These are phyloP conservation scores for Neodiprion fabricii DNA, from an alignment of 1,140 invertebrate genomes.

Conservation along the genomic window DNA sequence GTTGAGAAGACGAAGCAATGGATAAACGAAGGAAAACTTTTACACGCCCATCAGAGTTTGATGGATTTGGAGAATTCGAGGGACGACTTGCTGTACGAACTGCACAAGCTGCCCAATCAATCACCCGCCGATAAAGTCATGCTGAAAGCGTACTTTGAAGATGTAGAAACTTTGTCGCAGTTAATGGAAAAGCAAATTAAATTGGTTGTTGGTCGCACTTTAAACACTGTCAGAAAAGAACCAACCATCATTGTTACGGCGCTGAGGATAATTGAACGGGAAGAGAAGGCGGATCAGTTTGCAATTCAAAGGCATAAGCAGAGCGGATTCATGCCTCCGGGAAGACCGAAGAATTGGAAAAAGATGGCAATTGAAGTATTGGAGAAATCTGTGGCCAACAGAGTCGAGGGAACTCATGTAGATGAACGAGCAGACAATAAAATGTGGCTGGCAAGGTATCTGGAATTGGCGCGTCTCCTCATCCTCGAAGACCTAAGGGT, in stretches of 20 bases:
- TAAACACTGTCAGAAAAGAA: constrained; percentile 94
- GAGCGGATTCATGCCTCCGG: constrained; percentile 90
- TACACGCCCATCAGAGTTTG: constrained; percentile 94
- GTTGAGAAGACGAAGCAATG: constrained; percentile 93
- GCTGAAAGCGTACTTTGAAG: constrained; percentile 94
- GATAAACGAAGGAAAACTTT: constrained; percentile 93
- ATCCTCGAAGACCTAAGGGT: constrained; percentile 92
- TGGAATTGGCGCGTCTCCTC: constrained; percentile 82
- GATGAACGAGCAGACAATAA: constrained; percentile 92
- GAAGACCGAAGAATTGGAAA: constrained; percentile 92
- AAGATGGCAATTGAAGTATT: constrained; percentile 85
- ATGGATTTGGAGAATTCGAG: constrained; percentile 95
- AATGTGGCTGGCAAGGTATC: constrained; percentile 89
- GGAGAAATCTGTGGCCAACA: constrained; percentile 81
- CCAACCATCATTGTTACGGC: constrained; percentile 97
- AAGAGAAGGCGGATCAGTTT: constrained; percentile 90
- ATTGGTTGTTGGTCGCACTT: constrained; percentile 85
- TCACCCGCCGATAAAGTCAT: constrained; percentile 88
- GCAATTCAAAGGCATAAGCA: constrained; percentile 79
- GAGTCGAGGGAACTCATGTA: constrained; percentile 89
- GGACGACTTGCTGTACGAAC: constrained; percentile 93
- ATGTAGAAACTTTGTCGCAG: constrained; percentile 90
- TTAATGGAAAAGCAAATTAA: constrained; percentile 91
- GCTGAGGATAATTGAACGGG: constrained; percentile 93
- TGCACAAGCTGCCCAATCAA: constrained; percentile 93